These are phyloP conservation scores for Garrulus glandarius DNA, from an alignment of 2,797 vertebrate genomes.

Conservation along the genomic window DNA sequence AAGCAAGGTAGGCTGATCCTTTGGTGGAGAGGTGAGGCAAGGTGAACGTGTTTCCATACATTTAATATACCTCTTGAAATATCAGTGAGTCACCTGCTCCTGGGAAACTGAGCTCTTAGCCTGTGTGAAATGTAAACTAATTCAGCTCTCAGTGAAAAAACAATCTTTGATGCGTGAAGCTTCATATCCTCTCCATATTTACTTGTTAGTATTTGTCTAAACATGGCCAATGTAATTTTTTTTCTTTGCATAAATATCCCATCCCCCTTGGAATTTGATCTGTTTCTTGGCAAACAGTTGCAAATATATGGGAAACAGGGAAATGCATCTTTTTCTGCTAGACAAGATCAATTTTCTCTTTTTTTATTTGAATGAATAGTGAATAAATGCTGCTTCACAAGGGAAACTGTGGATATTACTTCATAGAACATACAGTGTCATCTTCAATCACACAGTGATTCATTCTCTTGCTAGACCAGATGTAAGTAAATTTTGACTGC, in stretches of 20 bases:
- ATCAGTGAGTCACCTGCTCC: not conserved
- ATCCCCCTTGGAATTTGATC: not conserved
- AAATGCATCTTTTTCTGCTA: not conserved
- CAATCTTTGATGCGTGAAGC: not conserved
- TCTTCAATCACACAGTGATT: not conserved
- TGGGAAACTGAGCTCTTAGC: not conserved
- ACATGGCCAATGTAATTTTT: not conserved
- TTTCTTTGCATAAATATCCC: not conserved
- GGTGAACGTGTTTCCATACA: not conserved
- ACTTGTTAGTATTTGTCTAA: not conserved
- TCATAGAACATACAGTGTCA: not conserved
- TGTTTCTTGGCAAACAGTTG: not conserved
- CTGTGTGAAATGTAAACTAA: not conserved
- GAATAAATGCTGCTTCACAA: not conserved
- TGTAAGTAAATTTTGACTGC: not conserved
- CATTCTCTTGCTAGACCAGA: not conserved
- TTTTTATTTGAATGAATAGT: not conserved
- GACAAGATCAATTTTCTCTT: not conserved
- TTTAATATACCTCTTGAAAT: not conserved
- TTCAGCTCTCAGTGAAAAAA: not conserved
- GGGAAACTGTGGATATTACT: not conserved
- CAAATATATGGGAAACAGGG: not conserved
- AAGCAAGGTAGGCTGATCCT: not conserved
- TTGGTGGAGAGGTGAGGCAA: not conserved
- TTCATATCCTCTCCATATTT: not conserved